Conservation (phyloP, 2,113 vertebrate genomes). For the Bos indicus region DNA sequence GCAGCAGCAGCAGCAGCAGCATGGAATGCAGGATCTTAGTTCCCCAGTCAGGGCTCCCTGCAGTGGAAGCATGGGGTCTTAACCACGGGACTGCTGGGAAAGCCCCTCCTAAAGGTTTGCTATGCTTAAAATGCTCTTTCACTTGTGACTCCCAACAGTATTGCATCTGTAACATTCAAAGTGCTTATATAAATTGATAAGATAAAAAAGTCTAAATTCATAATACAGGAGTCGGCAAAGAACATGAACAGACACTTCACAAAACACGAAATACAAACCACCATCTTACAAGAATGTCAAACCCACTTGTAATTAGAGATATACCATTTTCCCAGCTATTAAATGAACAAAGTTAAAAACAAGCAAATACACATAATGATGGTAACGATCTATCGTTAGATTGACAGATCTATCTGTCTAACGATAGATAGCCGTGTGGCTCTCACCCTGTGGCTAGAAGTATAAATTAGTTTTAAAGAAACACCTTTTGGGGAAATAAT, state of each 20-base stretch:
- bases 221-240: neutral
- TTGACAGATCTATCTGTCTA: neutral
- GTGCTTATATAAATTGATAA: neutral
- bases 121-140: neutral
- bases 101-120: neutral
- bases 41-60: neutral
- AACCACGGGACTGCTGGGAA: accelerated
- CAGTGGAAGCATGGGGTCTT: neutral
- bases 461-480: neutral
- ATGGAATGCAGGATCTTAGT: neutral
- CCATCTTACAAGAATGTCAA: neutral
- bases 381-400: neutral
- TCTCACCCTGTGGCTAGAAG: neutral
- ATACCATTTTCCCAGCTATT: neutral
- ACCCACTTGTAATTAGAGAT: neutral
- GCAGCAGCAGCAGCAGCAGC: neutral
- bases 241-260: neutral
- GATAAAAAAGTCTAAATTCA: neutral
- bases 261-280: neutral
- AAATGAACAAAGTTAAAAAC: neutral
- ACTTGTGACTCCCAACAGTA: neutral
- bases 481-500: neutral
- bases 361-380: neutral
- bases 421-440: neutral
- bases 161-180: neutral